These are phyloP conservation scores for Naja naja DNA, from an alignment of 2,113 vertebrate genomes.

Conservation along the genomic window DNA sequence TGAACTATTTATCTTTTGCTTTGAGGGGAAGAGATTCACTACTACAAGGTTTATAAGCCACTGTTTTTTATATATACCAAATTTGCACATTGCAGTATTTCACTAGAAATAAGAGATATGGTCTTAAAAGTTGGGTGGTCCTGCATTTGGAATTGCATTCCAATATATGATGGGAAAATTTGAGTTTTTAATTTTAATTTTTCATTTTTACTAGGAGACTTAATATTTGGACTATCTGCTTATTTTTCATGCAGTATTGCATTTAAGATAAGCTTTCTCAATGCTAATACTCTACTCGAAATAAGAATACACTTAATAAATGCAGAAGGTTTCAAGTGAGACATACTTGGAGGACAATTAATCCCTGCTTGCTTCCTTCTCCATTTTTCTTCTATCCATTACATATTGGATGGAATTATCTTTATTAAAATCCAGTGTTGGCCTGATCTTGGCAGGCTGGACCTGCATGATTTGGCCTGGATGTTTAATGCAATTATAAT, in stretches of 20 bases:
- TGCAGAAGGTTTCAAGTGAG: constrained; percentile 68
- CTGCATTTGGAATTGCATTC: constrained; percentile 45
- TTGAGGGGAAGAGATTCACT: not conserved
- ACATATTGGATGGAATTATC: constrained; percentile 61
- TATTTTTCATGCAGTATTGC: constrained; percentile 57
- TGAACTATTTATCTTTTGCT: not conserved
- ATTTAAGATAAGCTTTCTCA: constrained; percentile 62
- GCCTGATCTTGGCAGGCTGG: constrained; percentile 80
- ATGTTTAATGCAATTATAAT: constrained; percentile 71
- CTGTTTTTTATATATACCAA: constrained; percentile 61
- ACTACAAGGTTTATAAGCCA: not conserved
- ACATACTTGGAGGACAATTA: constrained; percentile 69
- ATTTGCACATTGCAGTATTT: constrained; percentile 59
- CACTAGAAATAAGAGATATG: constrained; percentile 57
- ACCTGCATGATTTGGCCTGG: constrained; percentile 76
- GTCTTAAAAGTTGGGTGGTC: constrained; percentile 50
- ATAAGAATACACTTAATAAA: constrained; percentile 70
- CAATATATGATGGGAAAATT: constrained; percentile 46
- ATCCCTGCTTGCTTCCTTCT: constrained; percentile 34
- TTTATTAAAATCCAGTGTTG: constrained; percentile 73
- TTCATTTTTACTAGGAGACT: constrained; percentile 61
- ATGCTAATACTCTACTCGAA: constrained; percentile 66
- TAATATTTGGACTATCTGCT: constrained; percentile 64
- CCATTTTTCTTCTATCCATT: constrained; percentile 63
- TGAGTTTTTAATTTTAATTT: constrained; percentile 58